These are phyloP conservation scores for Oncorhynchus mykiss DNA, from an alignment of 2,113 vertebrate genomes.

Conservation along the genomic window DNA sequence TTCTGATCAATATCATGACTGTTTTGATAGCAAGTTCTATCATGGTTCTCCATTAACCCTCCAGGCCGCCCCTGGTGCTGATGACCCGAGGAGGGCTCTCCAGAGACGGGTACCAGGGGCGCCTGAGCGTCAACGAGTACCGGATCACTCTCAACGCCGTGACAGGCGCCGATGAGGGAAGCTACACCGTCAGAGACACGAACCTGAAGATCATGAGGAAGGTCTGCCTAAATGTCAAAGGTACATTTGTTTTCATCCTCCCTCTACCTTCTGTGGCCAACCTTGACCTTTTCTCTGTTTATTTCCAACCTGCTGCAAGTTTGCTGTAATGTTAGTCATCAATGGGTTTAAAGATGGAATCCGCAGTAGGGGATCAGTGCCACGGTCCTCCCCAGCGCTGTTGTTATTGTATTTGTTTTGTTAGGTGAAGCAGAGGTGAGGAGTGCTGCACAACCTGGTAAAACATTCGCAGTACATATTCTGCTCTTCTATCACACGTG, in stretches of 20 bases:
- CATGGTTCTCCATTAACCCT: slow-evolving; percentile 13
- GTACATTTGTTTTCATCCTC: slow-evolving; percentile 39
- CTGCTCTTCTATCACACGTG: too few relatives aligned
- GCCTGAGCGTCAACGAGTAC: slow-evolving; percentile 42
- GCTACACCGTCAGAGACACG: slow-evolving; percentile 67
- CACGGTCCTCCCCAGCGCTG: neutral
- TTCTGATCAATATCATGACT: too few relatives aligned
- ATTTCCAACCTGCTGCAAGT: neutral
- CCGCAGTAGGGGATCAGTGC: too few relatives aligned
- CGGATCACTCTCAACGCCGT: slow-evolving; percentile 52
- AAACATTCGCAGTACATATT: too few relatives aligned
- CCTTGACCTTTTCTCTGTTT: neutral
- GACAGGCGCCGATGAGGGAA: slow-evolving; percentile 69
- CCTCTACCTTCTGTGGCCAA: neutral
- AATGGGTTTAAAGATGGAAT: too few relatives aligned
- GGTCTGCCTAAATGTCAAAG: slow-evolving; percentile 75
- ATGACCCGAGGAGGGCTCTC: slow-evolving; percentile 30
- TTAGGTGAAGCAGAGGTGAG: too few relatives aligned
- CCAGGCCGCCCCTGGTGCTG: slow-evolving; percentile 61
- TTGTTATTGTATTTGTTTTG: too few relatives aligned
- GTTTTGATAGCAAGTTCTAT: too few relatives aligned
- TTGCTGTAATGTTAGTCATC: neutral
- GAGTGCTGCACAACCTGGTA: too few relatives aligned
- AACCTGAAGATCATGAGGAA: slow-evolving; percentile 51
- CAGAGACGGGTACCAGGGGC: slow-evolving; percentile 51